Evolutionary conservation across 53 echinoderm and acorn worm genomes (phyloP), one percentile per base, ranked within the genome.

Genomic region (Patiria pectinifera): DNA sequence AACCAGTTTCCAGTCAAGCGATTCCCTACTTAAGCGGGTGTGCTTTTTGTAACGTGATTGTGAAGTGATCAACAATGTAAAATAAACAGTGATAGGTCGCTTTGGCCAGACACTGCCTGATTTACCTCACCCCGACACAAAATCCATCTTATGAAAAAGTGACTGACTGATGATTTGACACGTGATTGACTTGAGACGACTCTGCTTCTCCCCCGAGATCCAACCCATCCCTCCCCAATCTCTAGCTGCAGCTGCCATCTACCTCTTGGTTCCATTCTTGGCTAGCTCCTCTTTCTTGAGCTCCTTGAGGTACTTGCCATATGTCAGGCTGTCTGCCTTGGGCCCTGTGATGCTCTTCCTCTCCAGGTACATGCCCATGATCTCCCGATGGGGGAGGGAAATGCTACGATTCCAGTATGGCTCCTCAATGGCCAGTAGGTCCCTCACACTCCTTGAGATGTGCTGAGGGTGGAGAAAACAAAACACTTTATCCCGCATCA

Each of bases 331-430:
- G 60, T 99, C 92, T 14, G 97, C 97, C 62, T 92, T 95, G 45
- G 89, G 85, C 21, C 97, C 99, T 21, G 97, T 93, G 47, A 99
- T 94, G 66, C 96, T 97, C 93, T 97, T 99, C 18, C 96, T 87
- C 90, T 99, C 99, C 61, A 99, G 94, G 87, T 93, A 99, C 97
- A 99, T 99, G 23, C 99, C 99, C 92, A 95, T 94, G 1, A 93
- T 91, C 85, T 97, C 97, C 18, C 99, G 87, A 79, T 91, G 99
- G 49, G 95, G 96, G 45, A 99, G 78, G 47, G 99, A 97, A 76
- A 99, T 99, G 72, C 97, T 99, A 0, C 99, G 94, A 62, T 97
- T 99, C 99, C 99, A 99, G 81, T 95, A 92, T 0, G 99, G 99
- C 23, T 96, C 95, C 86, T 99, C 99, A 11, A 99, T 96, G 0